phyloP scores from a whole-genome alignment of 2,113 vertebrate species.

The Stomatorhinus ivindoensis region DNA sequence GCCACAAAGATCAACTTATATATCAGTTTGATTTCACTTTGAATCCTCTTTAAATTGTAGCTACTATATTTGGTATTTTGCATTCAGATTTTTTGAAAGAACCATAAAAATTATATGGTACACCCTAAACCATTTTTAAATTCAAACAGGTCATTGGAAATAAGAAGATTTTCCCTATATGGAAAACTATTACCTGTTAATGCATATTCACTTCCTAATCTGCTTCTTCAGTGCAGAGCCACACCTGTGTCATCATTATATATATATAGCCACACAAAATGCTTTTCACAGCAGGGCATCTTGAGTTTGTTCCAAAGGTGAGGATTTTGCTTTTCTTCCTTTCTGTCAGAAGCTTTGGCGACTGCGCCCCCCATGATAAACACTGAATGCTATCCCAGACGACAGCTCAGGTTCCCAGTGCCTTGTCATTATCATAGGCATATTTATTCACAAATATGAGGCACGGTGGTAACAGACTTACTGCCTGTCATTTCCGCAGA shows the following conservation, averaged over 20 bases:
- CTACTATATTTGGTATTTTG: neutral
- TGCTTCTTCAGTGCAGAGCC: neutral
- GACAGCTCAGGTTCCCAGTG: neutral
- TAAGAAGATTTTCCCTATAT: neutral
- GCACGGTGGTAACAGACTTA: neutral
- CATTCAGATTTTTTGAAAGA: neutral
- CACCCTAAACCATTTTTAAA: neutral
- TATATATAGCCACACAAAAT: neutral
- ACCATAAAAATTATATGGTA: neutral
- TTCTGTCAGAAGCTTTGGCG: slow-evolving; percentile 7
- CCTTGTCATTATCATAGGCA: neutral
- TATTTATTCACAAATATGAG: neutral
- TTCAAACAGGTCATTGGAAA: neutral
- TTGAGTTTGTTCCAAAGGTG: slow-evolving; percentile 8
- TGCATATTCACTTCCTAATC: neutral
- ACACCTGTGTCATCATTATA: neutral
- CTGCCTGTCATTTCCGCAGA: neutral
- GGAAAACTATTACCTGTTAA: neutral
- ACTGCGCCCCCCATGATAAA: neutral
- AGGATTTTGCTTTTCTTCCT: neutral
- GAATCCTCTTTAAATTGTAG: neutral
- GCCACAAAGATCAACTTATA: neutral
- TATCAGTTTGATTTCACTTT: neutral
- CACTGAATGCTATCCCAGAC: neutral
- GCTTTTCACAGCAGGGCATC: neutral